A percentile compares a stretch with the other conserved stretches of the same genome.
Conservation (phyloP, 2,888 invertebrate genomes). For the Tinea semifulvella region DNA sequence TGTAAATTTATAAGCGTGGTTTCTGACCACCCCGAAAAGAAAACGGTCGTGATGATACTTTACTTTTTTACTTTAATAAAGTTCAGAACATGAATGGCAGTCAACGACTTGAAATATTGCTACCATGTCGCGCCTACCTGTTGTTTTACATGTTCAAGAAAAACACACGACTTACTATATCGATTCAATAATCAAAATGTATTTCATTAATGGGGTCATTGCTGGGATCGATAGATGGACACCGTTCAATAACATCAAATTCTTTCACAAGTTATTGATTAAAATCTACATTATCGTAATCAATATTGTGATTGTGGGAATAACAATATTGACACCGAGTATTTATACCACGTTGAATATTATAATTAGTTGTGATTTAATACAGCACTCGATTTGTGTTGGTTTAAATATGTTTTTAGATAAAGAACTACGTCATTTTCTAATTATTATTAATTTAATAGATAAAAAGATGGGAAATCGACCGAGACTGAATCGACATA, state of each 20-base stretch:
- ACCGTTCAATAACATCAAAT: slow-evolving; percentile 23
- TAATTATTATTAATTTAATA: neutral
- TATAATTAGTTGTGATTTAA: neutral
- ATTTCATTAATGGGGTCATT: slow-evolving; percentile 25
- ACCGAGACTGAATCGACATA: neutral
- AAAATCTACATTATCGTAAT: slow-evolving; percentile 19
- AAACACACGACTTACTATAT: slow-evolving; percentile 25
- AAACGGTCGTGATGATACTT: no score
- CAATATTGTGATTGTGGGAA: neutral
- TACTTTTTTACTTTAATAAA: no score
- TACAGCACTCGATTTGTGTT: neutral
- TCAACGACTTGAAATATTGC: no score
- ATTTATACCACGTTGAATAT: neutral
- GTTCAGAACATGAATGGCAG: no score
- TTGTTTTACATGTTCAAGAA: slow-evolving; percentile 28
- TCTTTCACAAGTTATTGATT: slow-evolving; percentile 21
- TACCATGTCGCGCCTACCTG: slow-evolving; percentile 26
- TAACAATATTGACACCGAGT: neutral
- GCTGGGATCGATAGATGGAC: slow-evolving; percentile 31
- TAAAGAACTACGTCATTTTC: neutral
- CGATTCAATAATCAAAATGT: slow-evolving; percentile 30
- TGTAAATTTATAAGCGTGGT: no score
- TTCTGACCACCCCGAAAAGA: no score
- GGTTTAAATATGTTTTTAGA: neutral
- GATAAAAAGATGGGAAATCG: slow-evolving; percentile 1